Evolutionary conservation across 2,888 invertebrate genomes (phyloP).

Genomic region (Rhimphoctona megacephalus): DNA sequence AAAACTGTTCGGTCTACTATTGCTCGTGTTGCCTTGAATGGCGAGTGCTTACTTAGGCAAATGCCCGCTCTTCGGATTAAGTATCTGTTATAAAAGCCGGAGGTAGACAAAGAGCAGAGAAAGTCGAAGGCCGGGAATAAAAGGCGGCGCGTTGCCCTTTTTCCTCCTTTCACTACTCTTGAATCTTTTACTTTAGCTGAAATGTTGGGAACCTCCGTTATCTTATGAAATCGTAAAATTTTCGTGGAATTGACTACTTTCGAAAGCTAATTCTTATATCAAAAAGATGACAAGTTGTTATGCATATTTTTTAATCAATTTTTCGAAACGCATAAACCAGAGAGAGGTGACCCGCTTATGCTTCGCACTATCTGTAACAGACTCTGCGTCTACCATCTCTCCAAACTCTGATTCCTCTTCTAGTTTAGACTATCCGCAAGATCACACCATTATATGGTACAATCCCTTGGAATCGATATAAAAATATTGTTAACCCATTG

Average conservation of each 20-base stretch:
- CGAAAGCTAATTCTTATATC: slow-evolving; percentile 24
- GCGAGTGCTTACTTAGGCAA: slow-evolving; percentile 83
- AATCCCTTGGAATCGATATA: background rate
- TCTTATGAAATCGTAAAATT: slow-evolving; percentile 76
- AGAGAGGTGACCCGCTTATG: background rate
- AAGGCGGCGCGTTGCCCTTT: slow-evolving; percentile 63
- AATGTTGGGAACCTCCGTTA: slow-evolving; percentile 77
- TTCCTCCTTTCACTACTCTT: slow-evolving; percentile 28
- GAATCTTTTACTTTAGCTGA: slow-evolving; percentile 41
- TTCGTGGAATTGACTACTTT: slow-evolving; percentile 78
- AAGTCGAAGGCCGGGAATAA: slow-evolving; percentile 59
- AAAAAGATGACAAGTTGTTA: slow-evolving; percentile 55
- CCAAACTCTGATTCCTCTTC: background rate
- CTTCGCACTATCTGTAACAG: slow-evolving; percentile 46
- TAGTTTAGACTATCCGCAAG: background rate
- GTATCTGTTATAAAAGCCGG: slow-evolving; percentile 84
- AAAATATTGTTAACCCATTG: slow-evolving; percentile 12
- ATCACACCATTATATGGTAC: background rate
- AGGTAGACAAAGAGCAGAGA: slow-evolving; percentile 67
- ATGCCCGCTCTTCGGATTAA: slow-evolving; percentile 83
- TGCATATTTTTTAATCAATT: slow-evolving; percentile 67
- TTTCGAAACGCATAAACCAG: background rate
- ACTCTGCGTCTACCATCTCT: slow-evolving; percentile 64
- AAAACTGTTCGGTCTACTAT: slow-evolving; percentile 68
- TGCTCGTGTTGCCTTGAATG: slow-evolving; percentile 78